Evolutionary conservation across 2,888 invertebrate species (phyloP).

Genomic region (Dryomyza anilis): DNA sequence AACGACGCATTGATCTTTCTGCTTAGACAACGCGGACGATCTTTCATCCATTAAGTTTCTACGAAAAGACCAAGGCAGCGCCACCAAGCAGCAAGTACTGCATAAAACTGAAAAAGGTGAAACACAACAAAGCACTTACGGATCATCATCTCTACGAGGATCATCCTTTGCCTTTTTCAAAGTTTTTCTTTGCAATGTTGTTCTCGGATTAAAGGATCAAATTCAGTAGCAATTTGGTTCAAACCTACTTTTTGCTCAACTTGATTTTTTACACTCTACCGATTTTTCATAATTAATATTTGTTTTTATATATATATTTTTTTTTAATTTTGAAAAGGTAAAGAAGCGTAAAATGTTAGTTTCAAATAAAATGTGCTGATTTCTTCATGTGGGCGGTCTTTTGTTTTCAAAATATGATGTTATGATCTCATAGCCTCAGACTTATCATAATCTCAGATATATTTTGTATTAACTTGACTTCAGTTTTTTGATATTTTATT

Average conservation of each 20-base stretch:
- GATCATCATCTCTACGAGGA: background rate
- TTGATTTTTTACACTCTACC: conserved; percentile 24
- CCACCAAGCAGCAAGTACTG: background rate
- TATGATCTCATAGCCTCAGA: too few species aligned
- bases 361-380: too few species aligned
- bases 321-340: background rate
- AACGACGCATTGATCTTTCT: background rate
- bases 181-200: background rate
- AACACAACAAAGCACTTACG: conserved; percentile 22
- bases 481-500: too few species aligned
- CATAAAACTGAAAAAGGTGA: background rate
- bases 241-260: background rate
- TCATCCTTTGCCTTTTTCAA: conserved; percentile 13
- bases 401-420: background rate
- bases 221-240: background rate
- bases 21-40: too few species aligned
- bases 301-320: too few species aligned
- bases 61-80: background rate
- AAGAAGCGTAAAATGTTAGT: background rate
- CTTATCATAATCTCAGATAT: too few species aligned
- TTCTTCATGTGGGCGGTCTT: conserved; percentile 8
- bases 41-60: too few species aligned
- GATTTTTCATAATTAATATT: conserved; percentile 14
- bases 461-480: too few species aligned
- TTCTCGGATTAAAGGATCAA: conserved; percentile 14